A percentile compares a stretch with the other conserved stretches of the same genome.
phyloP scores from a whole-genome alignment of 2,797 vertebrate species.

The Mus caroli region DNA sequence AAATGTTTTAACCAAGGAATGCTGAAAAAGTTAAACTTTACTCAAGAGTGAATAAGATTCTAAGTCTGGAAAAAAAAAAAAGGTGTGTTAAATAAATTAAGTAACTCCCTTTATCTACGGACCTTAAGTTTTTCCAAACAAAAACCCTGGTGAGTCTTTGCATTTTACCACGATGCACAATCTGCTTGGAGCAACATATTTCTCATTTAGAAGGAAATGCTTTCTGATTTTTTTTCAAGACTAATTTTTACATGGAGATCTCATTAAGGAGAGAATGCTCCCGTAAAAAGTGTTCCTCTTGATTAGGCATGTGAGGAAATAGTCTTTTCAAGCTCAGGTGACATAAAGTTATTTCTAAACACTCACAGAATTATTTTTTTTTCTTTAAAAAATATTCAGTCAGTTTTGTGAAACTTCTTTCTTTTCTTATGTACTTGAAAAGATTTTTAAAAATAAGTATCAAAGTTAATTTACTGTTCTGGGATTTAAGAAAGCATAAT shows the following conservation, averaged over 20 bases:
- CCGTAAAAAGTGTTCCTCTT: neutral
- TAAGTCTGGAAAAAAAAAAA: neutral
- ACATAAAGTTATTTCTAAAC: conserved; percentile 4
- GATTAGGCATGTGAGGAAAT: neutral
- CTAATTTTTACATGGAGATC: neutral
- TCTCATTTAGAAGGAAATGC: neutral
- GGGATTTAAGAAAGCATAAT: neutral
- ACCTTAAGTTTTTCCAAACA: neutral
- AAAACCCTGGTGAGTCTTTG: neutral
- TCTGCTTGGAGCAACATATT: neutral
- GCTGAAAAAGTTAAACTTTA: neutral
- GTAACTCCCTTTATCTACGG: neutral
- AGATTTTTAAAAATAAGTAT: neutral
- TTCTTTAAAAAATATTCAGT: neutral
- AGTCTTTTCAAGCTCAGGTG: neutral
- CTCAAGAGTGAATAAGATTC: neutral
- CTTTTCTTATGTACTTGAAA: neutral
- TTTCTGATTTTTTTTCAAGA: neutral
- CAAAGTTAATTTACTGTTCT: neutral
- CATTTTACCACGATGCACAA: neutral
- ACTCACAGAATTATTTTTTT: neutral
- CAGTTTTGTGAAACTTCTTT: neutral
- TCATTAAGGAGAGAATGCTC: neutral
- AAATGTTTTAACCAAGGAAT: neutral
- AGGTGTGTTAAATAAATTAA: neutral